Conservation (phyloP, 92 coral and sea anemone species). For the Epizoanthus rinbou region DNA sequence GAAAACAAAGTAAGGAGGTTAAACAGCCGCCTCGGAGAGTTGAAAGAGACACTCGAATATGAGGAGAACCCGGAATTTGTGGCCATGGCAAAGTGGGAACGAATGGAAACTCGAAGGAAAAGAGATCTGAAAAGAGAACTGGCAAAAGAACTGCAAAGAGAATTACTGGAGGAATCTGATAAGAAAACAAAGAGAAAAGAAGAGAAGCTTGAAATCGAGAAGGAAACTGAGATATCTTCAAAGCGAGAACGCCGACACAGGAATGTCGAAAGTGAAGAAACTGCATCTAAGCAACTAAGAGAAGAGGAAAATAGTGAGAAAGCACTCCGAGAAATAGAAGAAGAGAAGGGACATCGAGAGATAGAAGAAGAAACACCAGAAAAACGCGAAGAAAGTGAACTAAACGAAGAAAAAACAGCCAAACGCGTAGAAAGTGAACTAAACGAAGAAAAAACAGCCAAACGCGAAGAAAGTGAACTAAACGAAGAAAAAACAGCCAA, state of each 20-base stretch:
- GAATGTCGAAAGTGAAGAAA: background rate
- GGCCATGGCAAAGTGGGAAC: background rate
- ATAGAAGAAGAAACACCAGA: background rate
- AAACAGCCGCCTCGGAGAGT: background rate
- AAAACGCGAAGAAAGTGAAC: background rate
- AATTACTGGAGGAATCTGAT: background rate
- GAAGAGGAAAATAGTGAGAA: background rate
- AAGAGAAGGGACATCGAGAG: background rate
- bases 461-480: background rate
- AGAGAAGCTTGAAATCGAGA: background rate
- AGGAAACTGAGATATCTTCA: background rate
- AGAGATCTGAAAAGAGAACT: background rate
- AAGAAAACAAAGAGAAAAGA: background rate
- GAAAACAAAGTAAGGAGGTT: background rate
- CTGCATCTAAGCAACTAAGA: too few relatives aligned
- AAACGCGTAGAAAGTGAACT: background rate
- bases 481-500: background rate
- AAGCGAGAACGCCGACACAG: background rate
- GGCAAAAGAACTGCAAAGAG: too few relatives aligned
- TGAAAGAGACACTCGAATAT: background rate
- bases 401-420: background rate
- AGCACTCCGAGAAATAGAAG: background rate
- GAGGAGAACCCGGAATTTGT: background rate
- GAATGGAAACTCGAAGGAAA: conserved; percentile 15
- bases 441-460: background rate